These are phyloP conservation scores for Scylla paramamosain DNA, from an alignment of 1,140 invertebrate genomes.

Conservation along the genomic window DNA sequence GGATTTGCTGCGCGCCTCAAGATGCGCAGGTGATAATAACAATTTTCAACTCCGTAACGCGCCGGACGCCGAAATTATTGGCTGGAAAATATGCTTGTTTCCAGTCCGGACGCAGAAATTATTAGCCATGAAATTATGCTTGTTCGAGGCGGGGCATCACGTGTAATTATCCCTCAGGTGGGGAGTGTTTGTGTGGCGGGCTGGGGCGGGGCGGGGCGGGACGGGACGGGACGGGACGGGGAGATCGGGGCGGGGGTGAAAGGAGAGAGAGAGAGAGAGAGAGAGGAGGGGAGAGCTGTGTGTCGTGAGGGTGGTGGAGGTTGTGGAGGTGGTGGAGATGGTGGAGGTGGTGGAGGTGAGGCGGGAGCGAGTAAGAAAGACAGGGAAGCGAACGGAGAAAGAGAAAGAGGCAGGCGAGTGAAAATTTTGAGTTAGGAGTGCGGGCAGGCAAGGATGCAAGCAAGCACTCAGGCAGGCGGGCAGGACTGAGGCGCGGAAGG, in stretches of 20 bases:
- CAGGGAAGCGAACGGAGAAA: slow-evolving; percentile 32
- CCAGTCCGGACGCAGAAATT: slow-evolving; percentile 63
- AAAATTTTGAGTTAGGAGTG: background rate
- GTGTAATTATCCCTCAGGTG: slow-evolving; percentile 63
- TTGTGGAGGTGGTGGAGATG: background rate
- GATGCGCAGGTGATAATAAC: slow-evolving; percentile 68
- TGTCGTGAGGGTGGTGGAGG: background rate
- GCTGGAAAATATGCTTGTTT: slow-evolving; percentile 69
- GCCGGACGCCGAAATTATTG: slow-evolving; percentile 71
- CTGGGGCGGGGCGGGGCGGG: slow-evolving; percentile 1
- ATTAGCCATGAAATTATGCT: slow-evolving; percentile 69
- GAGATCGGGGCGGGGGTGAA: background rate
- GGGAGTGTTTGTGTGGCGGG: slow-evolving; percentile 58
- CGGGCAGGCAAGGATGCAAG: background rate
- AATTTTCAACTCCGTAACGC: slow-evolving; percentile 73
- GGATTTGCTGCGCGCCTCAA: slow-evolving; percentile 62
- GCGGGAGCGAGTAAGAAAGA: slow-evolving; percentile 8
- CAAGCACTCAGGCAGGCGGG: no score
- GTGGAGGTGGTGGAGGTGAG: slow-evolving; percentile 6
- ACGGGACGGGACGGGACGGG: no score
- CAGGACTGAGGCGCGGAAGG: background rate
- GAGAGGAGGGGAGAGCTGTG: background rate
- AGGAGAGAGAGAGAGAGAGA: background rate
- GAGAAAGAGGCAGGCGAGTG: slow-evolving; percentile 34
- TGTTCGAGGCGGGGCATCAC: slow-evolving; percentile 63